A percentile compares a stretch with the other conserved stretches of the same genome.
phyloP scores from a whole-genome alignment of 2,797 vertebrate genomes.

The Myotis daubentonii region DNA sequence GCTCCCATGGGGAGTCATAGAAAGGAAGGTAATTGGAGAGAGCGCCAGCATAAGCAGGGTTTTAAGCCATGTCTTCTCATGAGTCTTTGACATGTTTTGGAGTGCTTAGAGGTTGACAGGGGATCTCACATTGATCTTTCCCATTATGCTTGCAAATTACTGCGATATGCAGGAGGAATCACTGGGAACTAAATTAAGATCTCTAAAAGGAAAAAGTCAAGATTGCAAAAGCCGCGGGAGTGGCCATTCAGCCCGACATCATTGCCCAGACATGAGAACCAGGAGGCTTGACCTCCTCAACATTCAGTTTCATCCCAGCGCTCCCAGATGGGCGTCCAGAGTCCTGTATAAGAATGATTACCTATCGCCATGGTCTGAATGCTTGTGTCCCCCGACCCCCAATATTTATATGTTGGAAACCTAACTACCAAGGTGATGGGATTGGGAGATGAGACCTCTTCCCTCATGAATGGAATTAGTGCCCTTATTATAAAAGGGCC shows the following conservation, averaged over 20 bases:
- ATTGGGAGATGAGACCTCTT: neutral
- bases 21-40: neutral
- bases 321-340: neutral
- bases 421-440: neutral
- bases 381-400: neutral
- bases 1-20: neutral
- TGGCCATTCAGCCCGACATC: neutral
- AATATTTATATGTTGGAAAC: neutral
- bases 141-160: neutral
- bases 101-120: neutral
- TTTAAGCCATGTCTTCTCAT: neutral
- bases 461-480: neutral
- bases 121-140: neutral
- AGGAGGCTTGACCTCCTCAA: neutral
- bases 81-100: neutral
- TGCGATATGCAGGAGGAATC: neutral
- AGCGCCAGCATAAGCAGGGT: neutral
- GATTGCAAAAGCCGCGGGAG: neutral
- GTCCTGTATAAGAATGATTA: neutral
- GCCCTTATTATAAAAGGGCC: neutral
- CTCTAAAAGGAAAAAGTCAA: neutral
- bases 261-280: neutral
- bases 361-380: neutral
- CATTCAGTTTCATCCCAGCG: neutral
- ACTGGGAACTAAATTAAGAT: neutral